Base-by-base conservation (phyloP, 2,888 invertebrate genomes). In the Homarus gammarus region DNA sequence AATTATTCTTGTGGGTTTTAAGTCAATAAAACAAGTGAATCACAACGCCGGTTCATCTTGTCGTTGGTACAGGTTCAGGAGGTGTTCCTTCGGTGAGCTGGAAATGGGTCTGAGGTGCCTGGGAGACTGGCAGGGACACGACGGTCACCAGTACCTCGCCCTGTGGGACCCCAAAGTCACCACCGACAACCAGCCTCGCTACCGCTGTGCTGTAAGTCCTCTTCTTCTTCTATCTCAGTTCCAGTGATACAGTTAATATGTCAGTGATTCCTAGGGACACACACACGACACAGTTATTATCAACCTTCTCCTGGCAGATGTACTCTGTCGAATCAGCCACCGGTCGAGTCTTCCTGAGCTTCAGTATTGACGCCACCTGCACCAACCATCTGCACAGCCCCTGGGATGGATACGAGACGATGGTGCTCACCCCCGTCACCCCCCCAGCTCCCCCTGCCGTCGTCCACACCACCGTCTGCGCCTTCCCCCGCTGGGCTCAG, bases 361-460 rank as follows among this genome's bases (percentile, higher is more conserved):
- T 96, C 87, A 95, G 96, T 92, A 95, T 95, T 86, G 96, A 96
- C 93, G 96, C 96, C 3, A 96, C 96, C 56, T 96, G 96, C 92
- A 94, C 94, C 8, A 94, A 94, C 81, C 94, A 95, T 92, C 94
- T 96, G 44, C 93, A 94, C 56, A 95, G 95, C 92, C 94, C 95
- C 2, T 95, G 95, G 12, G 94, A 93, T 83, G 96, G 96, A 49
- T 95, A 95, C 92, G 96, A 96, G 93, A 95, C 95, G 0, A 93
- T 96, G 70, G 93, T 94, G 2, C 93, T 96, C 31, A 94, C 92
- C 36, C 91, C 90, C 31, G 90, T 92, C 8, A 83, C 91, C 10
- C 82, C 92, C 3, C 90, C 91, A 27, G 94, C 94, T 94, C 95
- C 95, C 0, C 93, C 93, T 40, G 93, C 94, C 33, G 51, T 88